These are phyloP conservation scores for Drosophila quadrilineata DNA, from an alignment of 1,140 invertebrate species.

Conservation along the genomic window DNA sequence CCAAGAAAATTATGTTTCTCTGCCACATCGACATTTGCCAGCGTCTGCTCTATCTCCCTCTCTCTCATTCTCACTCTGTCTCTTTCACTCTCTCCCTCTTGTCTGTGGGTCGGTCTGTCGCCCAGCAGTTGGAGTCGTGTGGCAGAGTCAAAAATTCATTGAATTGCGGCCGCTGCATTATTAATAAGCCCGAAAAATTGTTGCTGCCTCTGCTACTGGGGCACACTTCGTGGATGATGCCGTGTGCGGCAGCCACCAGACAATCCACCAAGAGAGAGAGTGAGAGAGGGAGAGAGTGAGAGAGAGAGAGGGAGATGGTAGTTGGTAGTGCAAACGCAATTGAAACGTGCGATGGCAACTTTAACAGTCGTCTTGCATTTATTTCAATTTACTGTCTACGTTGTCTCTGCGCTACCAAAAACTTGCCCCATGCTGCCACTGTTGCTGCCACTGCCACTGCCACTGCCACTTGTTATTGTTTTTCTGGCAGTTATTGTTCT, in stretches of 20 bases:
- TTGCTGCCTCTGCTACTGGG: constrained; percentile 56
- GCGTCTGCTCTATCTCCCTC: neutral
- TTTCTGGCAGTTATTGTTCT: neutral
- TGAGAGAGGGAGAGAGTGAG: neutral
- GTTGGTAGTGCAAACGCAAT: constrained; percentile 44
- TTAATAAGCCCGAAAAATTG: constrained; percentile 72
- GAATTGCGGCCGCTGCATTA: constrained; percentile 78
- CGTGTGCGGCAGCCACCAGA: constrained; percentile 7
- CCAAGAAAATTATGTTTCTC: constrained; percentile 60
- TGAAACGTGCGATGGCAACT: constrained; percentile 73
- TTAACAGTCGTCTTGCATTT: constrained; percentile 76
- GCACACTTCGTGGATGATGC: constrained; percentile 37
- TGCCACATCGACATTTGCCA: neutral
- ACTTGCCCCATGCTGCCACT: neutral
- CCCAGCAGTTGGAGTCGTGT: constrained; percentile 6
- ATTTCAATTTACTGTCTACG: constrained; percentile 71
- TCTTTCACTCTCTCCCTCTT: too few species aligned
- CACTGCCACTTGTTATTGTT: neutral
- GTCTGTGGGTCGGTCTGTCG: too few species aligned
- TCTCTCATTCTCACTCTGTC: too few species aligned
- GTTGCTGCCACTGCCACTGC: neutral
- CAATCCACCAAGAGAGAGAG: too few species aligned
- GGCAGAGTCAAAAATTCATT: constrained; percentile 75
- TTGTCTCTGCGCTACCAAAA: constrained; percentile 12
- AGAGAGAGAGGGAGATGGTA: neutral